A percentile compares a stretch with the other conserved stretches of the same genome.
phyloP scores from a whole-genome alignment of 1,140 invertebrate genomes.

The Asbolus verrucosus region DNA sequence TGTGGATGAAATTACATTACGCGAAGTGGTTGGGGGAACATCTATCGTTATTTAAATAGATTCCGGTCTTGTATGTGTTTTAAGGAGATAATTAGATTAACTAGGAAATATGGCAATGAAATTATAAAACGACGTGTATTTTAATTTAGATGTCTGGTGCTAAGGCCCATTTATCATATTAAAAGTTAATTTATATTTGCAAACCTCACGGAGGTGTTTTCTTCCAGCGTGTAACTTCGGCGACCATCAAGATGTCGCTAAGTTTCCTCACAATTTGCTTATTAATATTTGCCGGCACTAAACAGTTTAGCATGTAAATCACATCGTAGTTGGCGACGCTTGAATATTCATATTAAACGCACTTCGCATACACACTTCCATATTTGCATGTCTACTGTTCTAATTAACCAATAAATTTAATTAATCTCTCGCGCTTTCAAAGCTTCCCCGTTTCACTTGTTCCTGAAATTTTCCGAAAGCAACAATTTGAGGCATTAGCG shows the following conservation, averaged over 20 bases:
- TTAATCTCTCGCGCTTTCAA: constrained; percentile 41
- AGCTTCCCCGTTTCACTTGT: too few species aligned
- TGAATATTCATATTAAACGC: constrained; percentile 54
- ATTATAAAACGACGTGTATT: constrained; percentile 33
- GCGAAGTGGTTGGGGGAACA: too few species aligned
- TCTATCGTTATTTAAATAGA: constrained; percentile 11
- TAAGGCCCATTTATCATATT: constrained; percentile 30
- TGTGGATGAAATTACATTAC: constrained; percentile 10
- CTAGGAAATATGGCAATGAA: constrained; percentile 1
- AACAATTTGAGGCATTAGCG: too few species aligned
- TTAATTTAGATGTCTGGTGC: constrained; percentile 31
- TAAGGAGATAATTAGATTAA: constrained; percentile 31
- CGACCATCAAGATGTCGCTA: constrained; percentile 40
- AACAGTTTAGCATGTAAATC: constrained; percentile 55
- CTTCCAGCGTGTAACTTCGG: not conserved
- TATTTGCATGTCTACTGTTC: constrained; percentile 52
- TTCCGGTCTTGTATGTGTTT: constrained; percentile 21
- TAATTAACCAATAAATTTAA: constrained; percentile 55
- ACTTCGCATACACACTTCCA: constrained; percentile 50
- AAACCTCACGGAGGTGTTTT: constrained; percentile 15
- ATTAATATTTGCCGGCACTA: constrained; percentile 48
- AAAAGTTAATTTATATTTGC: constrained; percentile 42
- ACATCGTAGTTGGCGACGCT: constrained; percentile 47
- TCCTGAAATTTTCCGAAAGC: too few species aligned
- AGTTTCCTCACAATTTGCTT: constrained; percentile 50